Evolutionary conservation across 1,140 invertebrate species (phyloP).

Genomic region (Ceratosolen fusciceps): DNA sequence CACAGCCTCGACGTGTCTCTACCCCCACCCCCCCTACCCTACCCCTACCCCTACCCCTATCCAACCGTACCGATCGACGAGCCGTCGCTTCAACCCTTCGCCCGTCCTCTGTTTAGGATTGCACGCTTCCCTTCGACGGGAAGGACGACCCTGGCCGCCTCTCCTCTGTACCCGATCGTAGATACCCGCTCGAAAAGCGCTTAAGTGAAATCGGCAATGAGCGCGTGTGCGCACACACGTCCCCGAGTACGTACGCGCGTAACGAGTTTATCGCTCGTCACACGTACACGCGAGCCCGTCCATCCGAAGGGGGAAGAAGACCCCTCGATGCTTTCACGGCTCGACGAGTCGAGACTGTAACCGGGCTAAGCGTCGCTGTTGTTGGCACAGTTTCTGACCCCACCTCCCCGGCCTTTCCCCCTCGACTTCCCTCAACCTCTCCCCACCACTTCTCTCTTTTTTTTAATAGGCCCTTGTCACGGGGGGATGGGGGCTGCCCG

Average conservation of each 20-base stretch:
- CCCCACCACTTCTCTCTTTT: not conserved
- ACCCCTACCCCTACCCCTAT: not conserved
- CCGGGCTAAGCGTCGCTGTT: no score
- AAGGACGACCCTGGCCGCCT: no score
- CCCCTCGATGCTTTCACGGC: conserved; percentile 51
- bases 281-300: conserved; percentile 27
- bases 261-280: conserved; percentile 67
- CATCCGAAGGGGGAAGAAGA: conserved; percentile 27
- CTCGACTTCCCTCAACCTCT: not conserved
- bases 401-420: not conserved
- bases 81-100: not conserved
- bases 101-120: no score
- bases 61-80: not conserved
- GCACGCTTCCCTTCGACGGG: no score
- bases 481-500: not conserved
- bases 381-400: not conserved
- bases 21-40: not conserved
- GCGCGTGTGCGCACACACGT: no score
- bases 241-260: conserved; percentile 57
- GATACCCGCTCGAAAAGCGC: no score
- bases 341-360: conserved; percentile 27
- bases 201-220: conserved; percentile 71
- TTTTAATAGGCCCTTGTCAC: conserved; percentile 16
- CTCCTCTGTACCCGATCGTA: no score
- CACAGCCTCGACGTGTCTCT: not conserved